Conservation (phyloP, 2,888 invertebrate genomes). For the Flabesymbios commensalis region DNA sequence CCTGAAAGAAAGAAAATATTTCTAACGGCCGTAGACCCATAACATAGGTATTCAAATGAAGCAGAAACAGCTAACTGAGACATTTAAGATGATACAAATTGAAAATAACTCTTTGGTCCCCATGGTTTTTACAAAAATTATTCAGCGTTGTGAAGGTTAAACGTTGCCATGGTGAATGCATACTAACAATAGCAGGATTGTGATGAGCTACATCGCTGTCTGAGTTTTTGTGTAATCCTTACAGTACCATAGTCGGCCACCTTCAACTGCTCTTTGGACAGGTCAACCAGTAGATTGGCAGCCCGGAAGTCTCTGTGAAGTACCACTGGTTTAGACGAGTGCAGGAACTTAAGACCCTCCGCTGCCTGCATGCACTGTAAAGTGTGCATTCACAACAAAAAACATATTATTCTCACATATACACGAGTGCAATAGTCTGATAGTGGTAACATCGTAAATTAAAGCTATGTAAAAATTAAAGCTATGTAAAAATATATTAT, state of each 20-base stretch:
- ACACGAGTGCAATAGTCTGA: no score
- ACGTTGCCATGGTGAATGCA: not conserved
- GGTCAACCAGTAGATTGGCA: slow-evolving; percentile 51
- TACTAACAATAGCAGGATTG: slow-evolving; percentile 40
- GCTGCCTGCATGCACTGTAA: slow-evolving; percentile 53
- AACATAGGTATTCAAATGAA: no score
- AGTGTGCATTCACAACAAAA: not conserved
- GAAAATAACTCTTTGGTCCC: no score
- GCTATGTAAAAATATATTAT: no score
- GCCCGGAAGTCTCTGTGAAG: slow-evolving; percentile 56
- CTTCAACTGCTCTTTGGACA: slow-evolving; percentile 3
- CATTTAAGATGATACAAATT: no score
- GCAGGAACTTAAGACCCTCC: slow-evolving; percentile 56
- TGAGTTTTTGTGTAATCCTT: slow-evolving; percentile 51
- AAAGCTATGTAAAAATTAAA: not conserved
- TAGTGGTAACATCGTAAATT: no score
- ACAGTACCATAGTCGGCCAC: slow-evolving; percentile 51
- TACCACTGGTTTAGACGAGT: slow-evolving; percentile 52
- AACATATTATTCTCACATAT: not conserved
- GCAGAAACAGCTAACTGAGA: no score
- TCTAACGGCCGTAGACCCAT: no score
- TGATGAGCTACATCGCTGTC: slow-evolving; percentile 45
- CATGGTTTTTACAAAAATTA: no score
- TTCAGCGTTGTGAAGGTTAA: no score
- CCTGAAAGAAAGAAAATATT: no score